Percentiles rank a stretch among this genome's conserved stretches.
These are phyloP conservation scores for Pantala flavescens DNA, from an alignment of 1,140 invertebrate species.

Conservation along the genomic window DNA sequence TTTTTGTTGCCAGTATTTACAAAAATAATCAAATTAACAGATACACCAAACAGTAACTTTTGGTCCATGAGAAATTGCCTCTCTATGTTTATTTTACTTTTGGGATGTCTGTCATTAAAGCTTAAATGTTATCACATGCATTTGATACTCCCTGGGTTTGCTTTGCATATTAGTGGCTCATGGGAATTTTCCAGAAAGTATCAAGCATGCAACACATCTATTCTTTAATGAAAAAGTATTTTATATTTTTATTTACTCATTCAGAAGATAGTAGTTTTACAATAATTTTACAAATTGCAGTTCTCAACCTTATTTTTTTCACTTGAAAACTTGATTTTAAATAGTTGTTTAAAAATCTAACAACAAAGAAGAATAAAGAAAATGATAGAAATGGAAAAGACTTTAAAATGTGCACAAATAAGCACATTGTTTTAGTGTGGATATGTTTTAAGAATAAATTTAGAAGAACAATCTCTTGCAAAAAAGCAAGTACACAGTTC, in stretches of 20 bases:
- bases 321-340: no score
- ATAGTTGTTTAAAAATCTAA: no score
- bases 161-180: neutral
- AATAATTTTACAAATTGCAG: no score
- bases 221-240: neutral
- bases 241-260: no score
- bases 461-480: neutral
- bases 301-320: no score
- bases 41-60: constrained; percentile 9
- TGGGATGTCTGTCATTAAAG: neutral
- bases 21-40: neutral
- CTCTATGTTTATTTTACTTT: neutral
- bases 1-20: constrained; percentile 7
- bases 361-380: no score
- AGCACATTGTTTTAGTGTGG: neutral
- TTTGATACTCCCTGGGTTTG: neutral
- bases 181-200: neutral
- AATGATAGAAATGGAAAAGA: no score
- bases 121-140: neutral
- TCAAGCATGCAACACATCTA: neutral
- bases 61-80: neutral
- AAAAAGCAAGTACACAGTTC: neutral
- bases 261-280: no score
- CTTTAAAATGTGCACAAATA: no score
- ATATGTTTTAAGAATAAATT: neutral